phyloP scores from a whole-genome alignment of 2,113 vertebrate genomes.

The Marcusenius ussheri region DNA sequence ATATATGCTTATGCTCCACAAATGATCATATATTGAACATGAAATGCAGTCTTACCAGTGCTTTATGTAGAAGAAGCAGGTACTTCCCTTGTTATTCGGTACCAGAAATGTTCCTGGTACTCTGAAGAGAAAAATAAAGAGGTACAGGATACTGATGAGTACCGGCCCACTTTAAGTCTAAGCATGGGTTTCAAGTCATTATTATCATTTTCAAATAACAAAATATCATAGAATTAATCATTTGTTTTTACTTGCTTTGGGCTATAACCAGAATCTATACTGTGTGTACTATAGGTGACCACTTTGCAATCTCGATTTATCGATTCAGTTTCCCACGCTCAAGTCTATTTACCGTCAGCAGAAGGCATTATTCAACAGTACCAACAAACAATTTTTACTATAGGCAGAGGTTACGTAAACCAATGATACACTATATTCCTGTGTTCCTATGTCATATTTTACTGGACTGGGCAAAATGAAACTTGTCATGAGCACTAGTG shows the following conservation, averaged over 20 bases:
- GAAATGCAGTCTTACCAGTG: background rate
- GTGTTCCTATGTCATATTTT: background rate
- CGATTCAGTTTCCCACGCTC: background rate
- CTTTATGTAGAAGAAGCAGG: background rate
- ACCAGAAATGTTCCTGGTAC: background rate
- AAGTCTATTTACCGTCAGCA: background rate
- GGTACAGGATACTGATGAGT: background rate
- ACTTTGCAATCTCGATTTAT: background rate
- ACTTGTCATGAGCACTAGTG: background rate
- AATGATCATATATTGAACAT: background rate
- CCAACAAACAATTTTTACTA: background rate
- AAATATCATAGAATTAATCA: background rate
- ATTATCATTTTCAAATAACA: background rate
- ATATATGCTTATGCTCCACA: background rate
- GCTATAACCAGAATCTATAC: background rate
- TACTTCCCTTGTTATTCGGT: background rate
- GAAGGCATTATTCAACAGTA: background rate
- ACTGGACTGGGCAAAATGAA: background rate
- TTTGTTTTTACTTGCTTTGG: background rate
- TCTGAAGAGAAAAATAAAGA: background rate
- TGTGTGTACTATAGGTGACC: background rate
- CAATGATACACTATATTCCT: background rate
- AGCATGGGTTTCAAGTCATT: background rate
- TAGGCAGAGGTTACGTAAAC: background rate
- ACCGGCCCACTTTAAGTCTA: background rate